Evolutionary conservation across 2,113 vertebrate species (phyloP), one percentile per base, ranked within the genome.

Genomic region (Pseudorasbora parva): DNA sequence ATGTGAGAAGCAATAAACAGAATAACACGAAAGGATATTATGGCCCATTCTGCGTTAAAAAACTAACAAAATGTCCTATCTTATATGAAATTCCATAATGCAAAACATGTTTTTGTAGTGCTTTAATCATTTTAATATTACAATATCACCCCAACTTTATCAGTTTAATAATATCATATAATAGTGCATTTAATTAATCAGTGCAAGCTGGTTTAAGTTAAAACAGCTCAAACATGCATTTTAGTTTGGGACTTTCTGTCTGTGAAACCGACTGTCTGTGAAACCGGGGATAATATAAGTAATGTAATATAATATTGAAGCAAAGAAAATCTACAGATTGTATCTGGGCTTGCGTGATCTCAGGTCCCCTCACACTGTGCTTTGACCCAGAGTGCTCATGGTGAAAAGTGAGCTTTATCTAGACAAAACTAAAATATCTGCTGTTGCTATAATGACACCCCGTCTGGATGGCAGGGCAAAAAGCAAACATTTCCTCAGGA

Each of bases 341-440:
- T 49, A 27, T 27, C 51, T 72, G 33, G 19, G 78, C 37, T 17
- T 37, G 72, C 60, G 30, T 54, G 82, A 74, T 73, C 86, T 85
- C 57, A 66, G 71, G 75, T 85, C 78, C 76, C 85, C 71, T 81
- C 72, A 49, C 21, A 57, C 54, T 68, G 57, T 75, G 87, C 83
- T 84, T 82, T 86, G 85, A 88, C 87, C 86, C 66, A 84, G 4
- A 66, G 75, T 87, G 82, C 78, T 64, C 86, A 88, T 64, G 17
- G 41, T 73, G 75, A 84, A 79, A 87, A 90, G 88, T 84, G 23
- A 66, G 56, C 78, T 54, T 84, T 25, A 88, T 90, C 91, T 90
- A 89, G 91, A 92, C 89, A 77, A 89, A 90, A 91, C 81, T 4
- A 91, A 92, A 92, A 92, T 92, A 90, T 88, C 88, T 86, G 54